A percentile compares a stretch with the other conserved stretches of the same genome.
phyloP scores from a whole-genome alignment of 2,797 vertebrate genomes.

The Pterois miles region DNA sequence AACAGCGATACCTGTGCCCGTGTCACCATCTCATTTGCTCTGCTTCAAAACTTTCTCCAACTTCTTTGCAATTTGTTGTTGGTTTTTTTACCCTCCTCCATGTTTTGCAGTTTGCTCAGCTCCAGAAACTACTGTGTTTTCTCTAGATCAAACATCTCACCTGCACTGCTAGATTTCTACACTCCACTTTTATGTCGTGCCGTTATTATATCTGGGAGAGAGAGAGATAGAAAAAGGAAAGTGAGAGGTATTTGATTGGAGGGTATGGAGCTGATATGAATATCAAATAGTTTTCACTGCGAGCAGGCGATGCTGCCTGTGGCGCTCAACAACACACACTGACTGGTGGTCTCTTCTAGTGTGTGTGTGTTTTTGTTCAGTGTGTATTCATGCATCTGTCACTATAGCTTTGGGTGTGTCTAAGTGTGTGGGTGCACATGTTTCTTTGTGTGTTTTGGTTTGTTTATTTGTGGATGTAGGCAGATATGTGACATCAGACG shows the following conservation, averaged over 20 bases:
- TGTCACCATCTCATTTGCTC: background rate
- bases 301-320: slow-evolving; percentile 53
- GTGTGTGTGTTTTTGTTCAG: slow-evolving; percentile 5
- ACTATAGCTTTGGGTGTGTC: slow-evolving; percentile 20
- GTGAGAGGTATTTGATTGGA: slow-evolving; percentile 40
- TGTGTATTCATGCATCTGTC: background rate
- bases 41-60: slow-evolving; percentile 11
- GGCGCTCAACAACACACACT: slow-evolving; percentile 32
- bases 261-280: slow-evolving; percentile 58
- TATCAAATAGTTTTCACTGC: slow-evolving; percentile 51
- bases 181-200: slow-evolving; percentile 48
- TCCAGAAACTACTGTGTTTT: slow-evolving; percentile 31
- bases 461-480: slow-evolving; percentile 4
- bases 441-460: slow-evolving; percentile 19
- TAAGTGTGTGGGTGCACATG: background rate
- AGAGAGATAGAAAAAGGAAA: slow-evolving; percentile 17
- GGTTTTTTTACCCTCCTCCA: background rate
- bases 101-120: slow-evolving; percentile 33
- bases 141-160: slow-evolving; percentile 35
- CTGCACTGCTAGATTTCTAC: slow-evolving; percentile 27
- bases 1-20: background rate
- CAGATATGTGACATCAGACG: too few species aligned
- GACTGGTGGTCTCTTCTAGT: slow-evolving; percentile 57
- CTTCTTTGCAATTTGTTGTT: background rate
- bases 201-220: slow-evolving; percentile 42